phyloP scores from a whole-genome alignment of 2,113 vertebrate species.

The Caracal caracal region DNA sequence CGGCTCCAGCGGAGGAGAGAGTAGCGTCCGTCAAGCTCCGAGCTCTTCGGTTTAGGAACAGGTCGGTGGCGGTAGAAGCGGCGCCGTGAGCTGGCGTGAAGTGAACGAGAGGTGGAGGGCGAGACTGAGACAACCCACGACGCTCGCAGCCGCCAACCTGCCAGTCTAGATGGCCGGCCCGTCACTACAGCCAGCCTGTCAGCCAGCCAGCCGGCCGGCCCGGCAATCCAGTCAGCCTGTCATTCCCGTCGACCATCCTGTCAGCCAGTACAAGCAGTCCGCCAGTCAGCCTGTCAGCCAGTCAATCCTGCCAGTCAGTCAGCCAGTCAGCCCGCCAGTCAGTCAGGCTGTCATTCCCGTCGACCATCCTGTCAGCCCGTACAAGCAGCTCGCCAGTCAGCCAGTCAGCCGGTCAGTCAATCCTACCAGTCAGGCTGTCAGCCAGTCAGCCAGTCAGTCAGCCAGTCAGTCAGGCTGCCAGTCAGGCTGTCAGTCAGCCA shows the following conservation, averaged over 20 bases:
- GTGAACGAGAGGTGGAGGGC: not conserved
- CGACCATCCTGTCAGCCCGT: not conserved
- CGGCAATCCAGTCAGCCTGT: not conserved
- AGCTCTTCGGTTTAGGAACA: not conserved
- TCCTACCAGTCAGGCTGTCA: not conserved
- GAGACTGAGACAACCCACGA: not conserved
- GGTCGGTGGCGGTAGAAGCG: too few species aligned
- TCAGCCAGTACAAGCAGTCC: not conserved
- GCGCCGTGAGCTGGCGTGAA: not conserved
- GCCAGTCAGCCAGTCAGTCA: not conserved
- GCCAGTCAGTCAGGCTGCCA: not conserved
- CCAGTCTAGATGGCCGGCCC: not conserved
- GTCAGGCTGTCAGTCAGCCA: not conserved
- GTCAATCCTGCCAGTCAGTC: not conserved
- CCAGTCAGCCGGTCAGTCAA: not conserved
- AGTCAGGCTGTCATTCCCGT: too few species aligned
- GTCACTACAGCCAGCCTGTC: not conserved
- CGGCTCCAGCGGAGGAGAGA: rapidly evolving
- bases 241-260: not conserved
- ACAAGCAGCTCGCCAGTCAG: not conserved
- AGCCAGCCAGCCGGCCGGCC: not conserved
- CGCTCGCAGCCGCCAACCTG: not conserved
- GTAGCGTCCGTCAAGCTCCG: rapidly evolving
- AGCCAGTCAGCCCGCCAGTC: too few species aligned
- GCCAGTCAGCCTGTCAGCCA: not conserved